These are phyloP conservation scores for Ooceraea biroi DNA, from an alignment of 1,140 invertebrate genomes.

Conservation along the genomic window DNA sequence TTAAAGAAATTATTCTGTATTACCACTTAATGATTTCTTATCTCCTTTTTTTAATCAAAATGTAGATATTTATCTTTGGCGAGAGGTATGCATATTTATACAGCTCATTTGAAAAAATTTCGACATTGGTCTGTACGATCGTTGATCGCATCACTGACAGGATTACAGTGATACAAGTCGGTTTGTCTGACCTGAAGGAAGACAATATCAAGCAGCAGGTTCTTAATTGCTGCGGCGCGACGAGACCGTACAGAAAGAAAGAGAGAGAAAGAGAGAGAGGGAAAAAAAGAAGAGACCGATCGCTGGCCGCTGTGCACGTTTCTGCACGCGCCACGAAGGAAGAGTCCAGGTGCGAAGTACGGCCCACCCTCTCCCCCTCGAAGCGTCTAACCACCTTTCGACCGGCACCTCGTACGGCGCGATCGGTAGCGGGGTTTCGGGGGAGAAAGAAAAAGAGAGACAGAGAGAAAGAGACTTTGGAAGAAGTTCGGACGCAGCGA, in stretches of 20 bases:
- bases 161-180: conserved; percentile 21
- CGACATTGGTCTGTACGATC: background rate
- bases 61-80: too few species aligned
- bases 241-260: background rate
- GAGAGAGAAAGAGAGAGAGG: background rate
- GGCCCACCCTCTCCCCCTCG: conserved; percentile 57
- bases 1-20: too few species aligned
- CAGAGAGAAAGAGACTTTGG: background rate
- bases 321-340: conserved; percentile 49
- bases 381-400: conserved; percentile 58
- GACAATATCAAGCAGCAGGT: conserved; percentile 52
- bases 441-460: background rate
- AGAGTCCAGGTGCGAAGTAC: conserved; percentile 79
- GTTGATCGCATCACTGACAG: conserved; percentile 27
- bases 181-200: conserved; percentile 28
- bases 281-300: conserved; percentile 3
- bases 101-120: background rate
- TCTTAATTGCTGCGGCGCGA: conserved; percentile 46
- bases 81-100: background rate
- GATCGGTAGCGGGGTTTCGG: conserved; percentile 40
- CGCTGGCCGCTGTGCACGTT: conserved; percentile 23
- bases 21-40: too few species aligned
- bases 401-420: conserved; percentile 42
- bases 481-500: conserved; percentile 45
- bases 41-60: background rate